A percentile compares a stretch with the other conserved stretches of the same genome.
These are phyloP conservation scores for Oxygymnocypris stewartii DNA, from an alignment of 2,113 vertebrate genomes.

Conservation along the genomic window DNA sequence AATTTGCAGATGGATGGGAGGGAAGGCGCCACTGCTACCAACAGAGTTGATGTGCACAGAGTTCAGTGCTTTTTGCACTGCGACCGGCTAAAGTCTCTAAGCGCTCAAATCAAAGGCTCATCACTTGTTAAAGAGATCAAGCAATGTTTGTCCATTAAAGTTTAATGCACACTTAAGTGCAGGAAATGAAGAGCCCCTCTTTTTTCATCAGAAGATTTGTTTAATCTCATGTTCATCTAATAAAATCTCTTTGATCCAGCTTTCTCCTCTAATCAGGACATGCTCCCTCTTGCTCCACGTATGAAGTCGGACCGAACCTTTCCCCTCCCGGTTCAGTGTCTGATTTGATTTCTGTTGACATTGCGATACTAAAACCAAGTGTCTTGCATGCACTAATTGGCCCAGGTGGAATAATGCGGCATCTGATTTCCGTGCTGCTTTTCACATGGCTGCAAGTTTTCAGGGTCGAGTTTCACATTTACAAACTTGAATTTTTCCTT, in stretches of 20 bases:
- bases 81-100: slow-evolving; percentile 61
- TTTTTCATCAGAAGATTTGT: slow-evolving; percentile 78
- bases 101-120: slow-evolving; percentile 73
- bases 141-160: slow-evolving; percentile 76
- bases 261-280: slow-evolving; percentile 76
- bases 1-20: background rate
- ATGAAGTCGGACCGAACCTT: slow-evolving; percentile 45
- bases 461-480: slow-evolving; percentile 71
- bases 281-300: slow-evolving; percentile 61
- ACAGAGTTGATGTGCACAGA: background rate
- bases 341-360: slow-evolving; percentile 81
- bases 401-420: slow-evolving; percentile 82
- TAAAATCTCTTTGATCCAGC: slow-evolving; percentile 76
- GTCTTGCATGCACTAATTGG: slow-evolving; percentile 81
- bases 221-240: slow-evolving; percentile 76
- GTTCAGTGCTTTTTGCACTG: slow-evolving; percentile 43
- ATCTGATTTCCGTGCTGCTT: slow-evolving; percentile 74
- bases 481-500: slow-evolving; percentile 42
- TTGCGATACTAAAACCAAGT: slow-evolving; percentile 71
- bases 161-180: slow-evolving; percentile 75
- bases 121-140: slow-evolving; percentile 79
- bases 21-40: background rate
- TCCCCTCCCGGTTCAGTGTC: slow-evolving; percentile 68
- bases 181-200: slow-evolving; percentile 72
- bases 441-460: slow-evolving; percentile 70